Evolutionary conservation across 2,888 invertebrate species (phyloP).

Genomic region (Eudemis profundana): DNA sequence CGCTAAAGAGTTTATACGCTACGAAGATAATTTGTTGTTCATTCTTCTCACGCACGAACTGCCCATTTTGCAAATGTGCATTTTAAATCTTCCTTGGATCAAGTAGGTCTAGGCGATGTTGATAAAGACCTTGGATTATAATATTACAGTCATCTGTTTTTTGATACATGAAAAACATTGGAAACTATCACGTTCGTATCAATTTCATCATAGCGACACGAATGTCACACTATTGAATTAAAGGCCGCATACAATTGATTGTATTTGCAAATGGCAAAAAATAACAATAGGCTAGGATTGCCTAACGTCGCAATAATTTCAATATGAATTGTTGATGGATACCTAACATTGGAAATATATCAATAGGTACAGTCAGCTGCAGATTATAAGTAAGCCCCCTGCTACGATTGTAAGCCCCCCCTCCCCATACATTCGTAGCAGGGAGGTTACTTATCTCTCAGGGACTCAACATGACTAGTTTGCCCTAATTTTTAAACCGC

Average conservation of each 20-base stretch:
- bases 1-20: conserved; percentile 18
- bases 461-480: background rate
- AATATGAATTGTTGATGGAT: conserved; percentile 27
- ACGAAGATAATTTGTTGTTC: conserved; percentile 12
- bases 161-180: conserved; percentile 1
- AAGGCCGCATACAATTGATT: conserved; percentile 38
- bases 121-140: background rate
- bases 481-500: background rate
- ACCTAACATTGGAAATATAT: conserved; percentile 27
- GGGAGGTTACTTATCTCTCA: no score
- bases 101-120: conserved; percentile 28
- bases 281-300: conserved; percentile 43
- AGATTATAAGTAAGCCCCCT: no score
- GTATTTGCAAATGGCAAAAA: conserved; percentile 46
- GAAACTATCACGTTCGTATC: conserved; percentile 34
- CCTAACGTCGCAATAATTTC: conserved; percentile 37
- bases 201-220: conserved; percentile 40
- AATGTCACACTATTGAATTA: conserved; percentile 41
- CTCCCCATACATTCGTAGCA: no score
- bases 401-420: no score
- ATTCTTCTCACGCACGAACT: conserved; percentile 25
- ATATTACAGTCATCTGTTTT: background rate
- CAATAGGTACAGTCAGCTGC: no score
- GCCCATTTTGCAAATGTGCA: conserved; percentile 26
- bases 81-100: conserved; percentile 6